These are phyloP conservation scores for Haemorhous mexicanus DNA, from an alignment of 2,113 vertebrate species.

Conservation along the genomic window DNA sequence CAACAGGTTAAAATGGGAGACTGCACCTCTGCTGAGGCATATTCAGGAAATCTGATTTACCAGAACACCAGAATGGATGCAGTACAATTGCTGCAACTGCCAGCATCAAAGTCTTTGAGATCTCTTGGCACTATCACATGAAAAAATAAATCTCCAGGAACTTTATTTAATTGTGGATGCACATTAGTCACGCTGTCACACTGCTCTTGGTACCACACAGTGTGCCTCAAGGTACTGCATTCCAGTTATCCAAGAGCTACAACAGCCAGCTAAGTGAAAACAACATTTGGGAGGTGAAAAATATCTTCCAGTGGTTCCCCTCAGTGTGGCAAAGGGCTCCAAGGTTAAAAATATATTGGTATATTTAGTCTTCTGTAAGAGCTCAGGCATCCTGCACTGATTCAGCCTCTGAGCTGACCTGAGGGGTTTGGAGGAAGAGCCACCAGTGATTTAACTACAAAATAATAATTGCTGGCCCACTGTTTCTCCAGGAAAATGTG, in stretches of 20 bases:
- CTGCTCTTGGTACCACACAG: neutral
- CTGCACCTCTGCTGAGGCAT: neutral
- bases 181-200: neutral
- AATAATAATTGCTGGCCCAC: neutral
- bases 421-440: neutral
- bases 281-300: neutral
- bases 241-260: neutral
- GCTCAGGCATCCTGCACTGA: neutral
- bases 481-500: neutral
- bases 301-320: neutral
- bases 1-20: neutral
- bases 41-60: conserved; percentile 27
- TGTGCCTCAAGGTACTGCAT: neutral
- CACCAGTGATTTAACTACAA: neutral
- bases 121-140: neutral
- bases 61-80: conserved; percentile 6
- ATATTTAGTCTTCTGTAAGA: neutral
- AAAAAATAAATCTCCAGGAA: conserved; percentile 14
- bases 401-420: neutral
- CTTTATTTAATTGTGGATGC: conserved; percentile 15
- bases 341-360: neutral
- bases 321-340: neutral
- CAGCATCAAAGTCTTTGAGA: neutral
- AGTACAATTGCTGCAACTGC: neutral
- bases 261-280: neutral